Evolutionary conservation across 1,140 invertebrate genomes (phyloP).

Genomic region (Bombus turneri): DNA sequence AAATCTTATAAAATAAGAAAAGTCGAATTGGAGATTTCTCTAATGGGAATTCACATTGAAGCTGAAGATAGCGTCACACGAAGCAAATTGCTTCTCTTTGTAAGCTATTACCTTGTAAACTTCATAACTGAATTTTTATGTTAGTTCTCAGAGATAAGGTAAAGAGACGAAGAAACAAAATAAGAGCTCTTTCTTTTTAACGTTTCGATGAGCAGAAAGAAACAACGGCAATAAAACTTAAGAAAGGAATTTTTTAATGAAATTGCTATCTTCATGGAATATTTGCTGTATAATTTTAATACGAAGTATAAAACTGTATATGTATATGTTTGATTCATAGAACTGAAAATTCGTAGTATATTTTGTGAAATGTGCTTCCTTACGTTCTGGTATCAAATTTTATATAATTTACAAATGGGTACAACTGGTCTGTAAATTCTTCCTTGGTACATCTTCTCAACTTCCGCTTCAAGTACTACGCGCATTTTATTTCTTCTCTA

Average conservation of each 20-base stretch:
- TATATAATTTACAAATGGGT: not conserved
- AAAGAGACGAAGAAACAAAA: no score
- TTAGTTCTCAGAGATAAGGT: no score
- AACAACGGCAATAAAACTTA: not conserved
- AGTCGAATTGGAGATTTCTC: slow-evolving; percentile 53
- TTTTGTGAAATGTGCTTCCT: not conserved
- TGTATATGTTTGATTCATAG: not conserved
- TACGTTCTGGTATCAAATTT: slow-evolving; percentile 6
- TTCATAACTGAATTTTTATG: not conserved
- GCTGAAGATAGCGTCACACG: slow-evolving; percentile 49
- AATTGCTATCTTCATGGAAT: not conserved
- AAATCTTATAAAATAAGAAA: slow-evolving; percentile 67
- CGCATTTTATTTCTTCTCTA: not conserved
- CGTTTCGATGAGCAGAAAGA: no score
- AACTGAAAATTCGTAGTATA: not conserved
- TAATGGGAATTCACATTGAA: slow-evolving; percentile 65
- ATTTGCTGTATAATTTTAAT: not conserved
- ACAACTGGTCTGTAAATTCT: not conserved
- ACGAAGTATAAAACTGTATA: no score
- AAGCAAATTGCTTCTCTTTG: not conserved
- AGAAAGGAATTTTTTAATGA: not conserved
- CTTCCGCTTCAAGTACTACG: not conserved
- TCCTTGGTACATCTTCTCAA: not conserved
- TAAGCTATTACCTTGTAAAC: not conserved
- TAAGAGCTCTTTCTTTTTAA: no score